A percentile compares a stretch with the other conserved stretches of the same genome.
These are phyloP conservation scores for Heliangelus exortis DNA, from an alignment of 2,797 vertebrate genomes.

Conservation along the genomic window DNA sequence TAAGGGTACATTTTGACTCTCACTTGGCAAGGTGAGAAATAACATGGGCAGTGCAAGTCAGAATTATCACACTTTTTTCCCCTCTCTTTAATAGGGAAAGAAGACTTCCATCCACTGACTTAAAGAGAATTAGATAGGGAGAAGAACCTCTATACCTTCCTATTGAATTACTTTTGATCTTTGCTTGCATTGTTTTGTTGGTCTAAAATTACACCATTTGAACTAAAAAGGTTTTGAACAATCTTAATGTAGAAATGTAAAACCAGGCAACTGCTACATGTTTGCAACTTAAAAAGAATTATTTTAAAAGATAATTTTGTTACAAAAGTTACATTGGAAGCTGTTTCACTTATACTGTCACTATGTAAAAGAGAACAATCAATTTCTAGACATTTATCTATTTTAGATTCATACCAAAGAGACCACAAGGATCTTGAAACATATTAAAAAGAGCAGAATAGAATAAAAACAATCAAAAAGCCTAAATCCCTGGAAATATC, in stretches of 20 bases:
- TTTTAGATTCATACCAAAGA: background rate
- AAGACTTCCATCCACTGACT: background rate
- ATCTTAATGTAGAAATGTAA: background rate
- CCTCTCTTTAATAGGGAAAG: accelerated
- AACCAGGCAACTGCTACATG: background rate
- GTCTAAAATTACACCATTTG: background rate
- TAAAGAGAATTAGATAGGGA: background rate
- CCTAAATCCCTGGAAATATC: slow-evolving; percentile 8
- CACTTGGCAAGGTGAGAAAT: background rate
- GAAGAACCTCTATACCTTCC: background rate
- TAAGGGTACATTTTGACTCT: background rate
- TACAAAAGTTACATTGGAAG: background rate
- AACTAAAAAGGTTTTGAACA: background rate
- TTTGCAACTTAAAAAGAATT: background rate
- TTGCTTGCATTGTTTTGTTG: background rate
- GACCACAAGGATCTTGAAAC: background rate
- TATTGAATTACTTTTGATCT: background rate
- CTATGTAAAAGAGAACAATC: background rate
- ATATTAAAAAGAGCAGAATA: background rate
- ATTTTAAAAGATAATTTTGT: background rate
- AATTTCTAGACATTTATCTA: background rate
- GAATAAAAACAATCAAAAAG: slow-evolving; percentile 2
- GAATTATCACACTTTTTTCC: background rate
- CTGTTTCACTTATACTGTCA: background rate
- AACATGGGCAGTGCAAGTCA: background rate